Evolutionary conservation across 2,797 vertebrate species (phyloP).

Genomic region (Esox lucius): DNA sequence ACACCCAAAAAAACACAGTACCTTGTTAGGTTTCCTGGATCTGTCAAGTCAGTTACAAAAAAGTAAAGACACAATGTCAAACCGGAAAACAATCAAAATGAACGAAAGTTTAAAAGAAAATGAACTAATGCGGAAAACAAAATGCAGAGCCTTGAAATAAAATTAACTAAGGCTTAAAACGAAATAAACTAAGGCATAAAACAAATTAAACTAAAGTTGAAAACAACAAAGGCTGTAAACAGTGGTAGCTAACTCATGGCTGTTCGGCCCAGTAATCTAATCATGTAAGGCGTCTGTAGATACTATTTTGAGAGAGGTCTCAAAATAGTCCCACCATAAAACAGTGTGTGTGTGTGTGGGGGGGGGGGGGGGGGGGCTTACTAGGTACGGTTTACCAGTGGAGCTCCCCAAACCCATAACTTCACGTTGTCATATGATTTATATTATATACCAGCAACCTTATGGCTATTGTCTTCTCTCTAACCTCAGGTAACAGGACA

Average conservation of each 20-base stretch:
- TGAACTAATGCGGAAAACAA: neutral
- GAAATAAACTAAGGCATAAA: neutral
- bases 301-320: conserved; percentile 52
- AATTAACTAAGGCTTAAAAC: neutral
- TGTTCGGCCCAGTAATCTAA: conserved; percentile 60
- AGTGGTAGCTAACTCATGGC: conserved; percentile 25
- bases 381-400: neutral
- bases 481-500: neutral
- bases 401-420: neutral
- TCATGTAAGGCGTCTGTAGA: conserved; percentile 48
- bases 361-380: no score
- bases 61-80: neutral
- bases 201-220: neutral
- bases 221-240: conserved; percentile 8
- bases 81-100: neutral
- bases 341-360: neutral
- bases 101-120: neutral
- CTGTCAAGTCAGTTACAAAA: neutral
- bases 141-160: no score
- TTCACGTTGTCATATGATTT: neutral
- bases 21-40: neutral
- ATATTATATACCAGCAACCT: neutral
- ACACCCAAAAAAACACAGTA: neutral
- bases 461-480: neutral
- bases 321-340: conserved; percentile 64